Conservation (phyloP, 2,888 invertebrate species). For the Neria commutata region DNA sequence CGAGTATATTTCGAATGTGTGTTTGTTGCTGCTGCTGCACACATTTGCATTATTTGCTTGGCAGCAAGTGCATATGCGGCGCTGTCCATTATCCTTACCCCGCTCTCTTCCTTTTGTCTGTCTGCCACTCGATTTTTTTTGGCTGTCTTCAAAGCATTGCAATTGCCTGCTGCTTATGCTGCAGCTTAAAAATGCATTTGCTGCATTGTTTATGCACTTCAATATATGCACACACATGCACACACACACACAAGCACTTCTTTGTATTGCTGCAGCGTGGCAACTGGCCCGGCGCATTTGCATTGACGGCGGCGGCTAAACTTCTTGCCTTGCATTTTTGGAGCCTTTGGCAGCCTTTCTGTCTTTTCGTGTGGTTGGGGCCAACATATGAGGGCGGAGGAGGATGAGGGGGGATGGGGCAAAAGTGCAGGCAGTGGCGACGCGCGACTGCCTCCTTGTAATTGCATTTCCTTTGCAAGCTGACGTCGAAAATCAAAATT, state of each 20-base stretch:
- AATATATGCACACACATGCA: not conserved
- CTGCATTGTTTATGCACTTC: conserved; percentile 22
- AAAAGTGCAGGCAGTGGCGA: no score
- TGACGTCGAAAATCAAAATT: conserved; percentile 11
- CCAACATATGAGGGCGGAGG: no score
- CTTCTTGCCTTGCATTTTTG: conserved; percentile 3
- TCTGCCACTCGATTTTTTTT: conserved; percentile 1
- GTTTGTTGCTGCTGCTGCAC: not conserved
- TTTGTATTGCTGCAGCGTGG: not conserved
- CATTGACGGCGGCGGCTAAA: no score
- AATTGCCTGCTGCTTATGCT: no score
- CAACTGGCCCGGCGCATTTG: no score
- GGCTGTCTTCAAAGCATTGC: no score
- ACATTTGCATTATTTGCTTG: conserved; percentile 4
- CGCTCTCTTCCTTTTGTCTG: conserved; percentile 25
- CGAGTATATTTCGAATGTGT: no score
- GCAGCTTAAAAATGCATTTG: conserved; percentile 19
- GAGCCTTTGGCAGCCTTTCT: no score
- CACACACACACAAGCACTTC: not conserved
- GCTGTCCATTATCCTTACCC: conserved; percentile 46
- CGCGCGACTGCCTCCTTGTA: no score
- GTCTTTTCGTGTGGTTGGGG: no score
- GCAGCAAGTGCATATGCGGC: conserved; percentile 44
- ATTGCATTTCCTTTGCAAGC: conserved; percentile 11
- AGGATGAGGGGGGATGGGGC: no score